Percentiles rank a stretch among this genome's conserved stretches.
Conservation (phyloP, 1,140 invertebrate species). For the Alviniconcha marisindica region DNA sequence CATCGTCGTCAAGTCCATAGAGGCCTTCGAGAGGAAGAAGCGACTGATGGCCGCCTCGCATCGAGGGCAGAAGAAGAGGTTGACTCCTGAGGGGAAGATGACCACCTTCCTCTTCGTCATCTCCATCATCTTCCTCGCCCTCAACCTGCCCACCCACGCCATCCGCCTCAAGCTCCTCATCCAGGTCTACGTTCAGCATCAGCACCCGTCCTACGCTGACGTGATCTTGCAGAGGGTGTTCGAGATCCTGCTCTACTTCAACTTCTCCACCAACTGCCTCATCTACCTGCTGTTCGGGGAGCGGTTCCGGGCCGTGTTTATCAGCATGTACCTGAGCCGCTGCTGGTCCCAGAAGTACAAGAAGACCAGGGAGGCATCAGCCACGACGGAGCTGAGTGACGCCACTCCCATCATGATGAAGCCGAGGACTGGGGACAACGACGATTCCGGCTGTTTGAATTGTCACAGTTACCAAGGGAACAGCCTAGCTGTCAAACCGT, state of each 20-base stretch:
- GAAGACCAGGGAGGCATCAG: neutral
- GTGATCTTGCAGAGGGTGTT: constrained; percentile 45
- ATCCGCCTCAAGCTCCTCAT: constrained; percentile 50
- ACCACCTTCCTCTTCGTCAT: constrained; percentile 46
- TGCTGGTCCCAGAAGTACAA: neutral
- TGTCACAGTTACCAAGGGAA: too few relatives aligned
- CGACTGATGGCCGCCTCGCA: constrained; percentile 31
- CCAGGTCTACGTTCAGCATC: constrained; percentile 15
- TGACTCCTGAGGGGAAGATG: constrained; percentile 43
- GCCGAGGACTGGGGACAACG: neutral
- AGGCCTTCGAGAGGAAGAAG: constrained; percentile 42
- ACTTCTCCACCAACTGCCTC: constrained; percentile 48
- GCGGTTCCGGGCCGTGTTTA: constrained; percentile 42
- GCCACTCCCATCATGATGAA: neutral
- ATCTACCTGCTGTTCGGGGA: constrained; percentile 44
- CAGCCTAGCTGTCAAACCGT: too few relatives aligned
- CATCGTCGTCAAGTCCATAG: constrained; percentile 35
- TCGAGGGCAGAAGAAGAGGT: constrained; percentile 14
- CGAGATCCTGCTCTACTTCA: constrained; percentile 47
- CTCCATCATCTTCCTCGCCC: constrained; percentile 47
- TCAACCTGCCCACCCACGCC: constrained; percentile 47
- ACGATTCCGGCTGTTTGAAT: neutral
- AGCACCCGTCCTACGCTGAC: constrained; percentile 28
- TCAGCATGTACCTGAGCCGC: constrained; percentile 19
- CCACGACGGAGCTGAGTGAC: neutral